phyloP scores from a whole-genome alignment of 2,888 invertebrate species.

The Scaptomyza flava region DNA sequence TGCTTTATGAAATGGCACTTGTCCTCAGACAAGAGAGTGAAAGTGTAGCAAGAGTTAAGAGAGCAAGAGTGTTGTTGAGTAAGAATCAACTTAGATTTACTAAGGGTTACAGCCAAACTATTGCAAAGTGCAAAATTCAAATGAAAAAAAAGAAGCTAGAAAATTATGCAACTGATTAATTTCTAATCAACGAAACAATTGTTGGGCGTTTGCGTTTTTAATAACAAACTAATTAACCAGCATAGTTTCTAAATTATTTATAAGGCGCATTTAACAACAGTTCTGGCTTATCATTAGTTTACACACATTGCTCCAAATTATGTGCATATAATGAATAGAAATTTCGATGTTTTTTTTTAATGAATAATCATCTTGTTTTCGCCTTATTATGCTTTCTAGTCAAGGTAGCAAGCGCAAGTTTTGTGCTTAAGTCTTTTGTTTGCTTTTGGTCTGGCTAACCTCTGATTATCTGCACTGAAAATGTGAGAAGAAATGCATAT shows the following conservation, averaged over 20 bases:
- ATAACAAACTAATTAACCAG: slow-evolving; percentile 20
- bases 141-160: neutral
- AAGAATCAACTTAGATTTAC: slow-evolving; percentile 8
- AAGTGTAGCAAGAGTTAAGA: slow-evolving; percentile 68
- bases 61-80: slow-evolving; percentile 22
- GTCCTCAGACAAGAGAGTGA: slow-evolving; percentile 50
- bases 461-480: slow-evolving; percentile 55
- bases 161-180: slow-evolving; percentile 16
- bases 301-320: slow-evolving; percentile 65
- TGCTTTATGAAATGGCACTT: slow-evolving; percentile 57
- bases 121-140: neutral
- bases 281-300: slow-evolving; percentile 43
- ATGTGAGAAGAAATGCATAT: slow-evolving; percentile 60
- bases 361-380: slow-evolving; percentile 59
- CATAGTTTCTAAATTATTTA: slow-evolving; percentile 35
- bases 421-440: slow-evolving; percentile 69
- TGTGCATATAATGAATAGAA: slow-evolving; percentile 57
- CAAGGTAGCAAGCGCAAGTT: slow-evolving; percentile 37
- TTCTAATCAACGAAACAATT: slow-evolving; percentile 18
- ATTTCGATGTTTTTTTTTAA: slow-evolving; percentile 37
- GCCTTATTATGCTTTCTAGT: slow-evolving; percentile 23
- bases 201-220: slow-evolving; percentile 5
- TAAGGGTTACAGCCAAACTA: slow-evolving; percentile 8
- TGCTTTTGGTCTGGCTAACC: slow-evolving; percentile 12
- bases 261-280: slow-evolving; percentile 31